Evolutionary conservation across 2,888 invertebrate species (phyloP).

Genomic region (Tethea ocularis): DNA sequence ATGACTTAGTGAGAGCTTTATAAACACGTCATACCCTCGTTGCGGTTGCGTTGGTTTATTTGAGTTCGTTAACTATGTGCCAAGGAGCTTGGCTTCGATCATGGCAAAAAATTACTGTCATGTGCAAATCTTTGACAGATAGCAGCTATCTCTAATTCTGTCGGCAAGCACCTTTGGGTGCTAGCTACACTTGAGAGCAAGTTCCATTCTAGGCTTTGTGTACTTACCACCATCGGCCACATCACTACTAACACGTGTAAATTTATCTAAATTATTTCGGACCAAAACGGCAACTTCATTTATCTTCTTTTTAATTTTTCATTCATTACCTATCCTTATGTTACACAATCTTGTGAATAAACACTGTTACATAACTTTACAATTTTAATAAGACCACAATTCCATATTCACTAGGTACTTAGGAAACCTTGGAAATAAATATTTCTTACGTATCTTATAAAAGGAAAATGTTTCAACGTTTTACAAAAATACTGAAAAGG

Average conservation of each 20-base stretch:
- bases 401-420: neutral
- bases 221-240: too few species aligned
- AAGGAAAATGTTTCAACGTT: neutral
- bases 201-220: too few species aligned
- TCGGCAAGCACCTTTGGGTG: too few species aligned
- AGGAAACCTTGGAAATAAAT: conserved; percentile 2
- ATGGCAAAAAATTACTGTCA: neutral
- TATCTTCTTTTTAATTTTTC: too few species aligned
- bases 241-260: too few species aligned
- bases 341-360: neutral
- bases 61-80: neutral
- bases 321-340: neutral
- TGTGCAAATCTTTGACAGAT: neutral
- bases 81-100: neutral
- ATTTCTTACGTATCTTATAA: conserved; percentile 4
- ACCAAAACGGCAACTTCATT: too few species aligned
- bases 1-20: conserved; percentile 14
- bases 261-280: too few species aligned
- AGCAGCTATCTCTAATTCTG: too few species aligned
- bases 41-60: conserved; percentile 6
- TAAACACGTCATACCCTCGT: conserved; percentile 14
- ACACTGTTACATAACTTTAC: neutral
- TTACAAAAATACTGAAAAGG: conserved; percentile 6
- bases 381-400: neutral
- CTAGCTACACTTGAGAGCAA: too few species aligned